Percentiles rank a stretch among this genome's conserved stretches.
These are phyloP conservation scores for Gavialis gangeticus DNA, from an alignment of 2,113 vertebrate genomes.

Conservation along the genomic window DNA sequence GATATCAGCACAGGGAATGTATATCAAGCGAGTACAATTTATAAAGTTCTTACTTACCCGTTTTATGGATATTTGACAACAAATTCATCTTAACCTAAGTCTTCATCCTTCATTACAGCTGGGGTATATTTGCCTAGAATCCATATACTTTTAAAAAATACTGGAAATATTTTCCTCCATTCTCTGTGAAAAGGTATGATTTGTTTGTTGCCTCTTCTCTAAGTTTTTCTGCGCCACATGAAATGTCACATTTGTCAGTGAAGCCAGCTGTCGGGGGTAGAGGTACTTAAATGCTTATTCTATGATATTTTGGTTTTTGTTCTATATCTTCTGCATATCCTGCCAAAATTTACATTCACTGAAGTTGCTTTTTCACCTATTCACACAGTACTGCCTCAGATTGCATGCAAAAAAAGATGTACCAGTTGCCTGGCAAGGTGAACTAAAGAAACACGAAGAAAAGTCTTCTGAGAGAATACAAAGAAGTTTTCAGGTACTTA, in stretches of 20 bases:
- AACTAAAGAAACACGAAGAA: background rate
- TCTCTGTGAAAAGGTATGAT: background rate
- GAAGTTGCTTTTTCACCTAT: slow-evolving; percentile 9
- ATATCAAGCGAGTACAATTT: too few species aligned
- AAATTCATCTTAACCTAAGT: too few species aligned
- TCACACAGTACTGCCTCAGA: background rate
- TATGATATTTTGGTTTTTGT: background rate
- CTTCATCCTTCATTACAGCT: background rate
- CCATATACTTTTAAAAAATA: background rate
- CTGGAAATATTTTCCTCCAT: background rate
- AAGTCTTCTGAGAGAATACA: background rate
- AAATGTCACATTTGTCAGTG: background rate
- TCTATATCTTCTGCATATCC: slow-evolving; percentile 20
- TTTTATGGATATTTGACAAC: too few species aligned
- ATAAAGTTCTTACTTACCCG: too few species aligned
- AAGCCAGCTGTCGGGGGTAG: background rate
- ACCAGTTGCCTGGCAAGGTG: background rate
- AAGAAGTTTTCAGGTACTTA: slow-evolving; percentile 36
- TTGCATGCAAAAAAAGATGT: background rate
- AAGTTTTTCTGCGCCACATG: slow-evolving; percentile 7
- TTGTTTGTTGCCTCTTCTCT: slow-evolving; percentile 11
- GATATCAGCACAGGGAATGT: too few species aligned
- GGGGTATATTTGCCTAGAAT: background rate
- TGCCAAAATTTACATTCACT: background rate
- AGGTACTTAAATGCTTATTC: slow-evolving; percentile 31